Conservation (phyloP, 2,888 invertebrate genomes). For the Acleris literana region DNA sequence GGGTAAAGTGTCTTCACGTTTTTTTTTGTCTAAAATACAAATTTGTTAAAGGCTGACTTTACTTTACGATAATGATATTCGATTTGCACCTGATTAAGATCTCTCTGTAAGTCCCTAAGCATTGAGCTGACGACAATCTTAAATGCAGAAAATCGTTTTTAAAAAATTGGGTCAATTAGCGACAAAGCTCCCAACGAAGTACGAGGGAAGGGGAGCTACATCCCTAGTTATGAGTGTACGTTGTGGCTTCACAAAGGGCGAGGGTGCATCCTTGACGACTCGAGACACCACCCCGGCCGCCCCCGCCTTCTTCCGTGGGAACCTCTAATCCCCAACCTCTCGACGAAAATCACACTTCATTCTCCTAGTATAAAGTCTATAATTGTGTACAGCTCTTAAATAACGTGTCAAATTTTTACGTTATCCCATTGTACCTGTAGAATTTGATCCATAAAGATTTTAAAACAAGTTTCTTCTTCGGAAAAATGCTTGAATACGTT, state of each 20-base stretch:
- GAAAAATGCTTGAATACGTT: conserved; percentile 54
- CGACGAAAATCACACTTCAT: conserved; percentile 49
- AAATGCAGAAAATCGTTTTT: conserved; percentile 48
- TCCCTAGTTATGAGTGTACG: conserved; percentile 56
- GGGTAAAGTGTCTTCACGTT: too few species aligned
- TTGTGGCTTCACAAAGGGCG: conserved; percentile 64
- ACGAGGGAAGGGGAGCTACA: conserved; percentile 57
- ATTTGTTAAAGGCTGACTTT: not conserved
- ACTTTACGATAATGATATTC: conserved; percentile 45
- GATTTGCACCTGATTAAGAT: conserved; percentile 49
- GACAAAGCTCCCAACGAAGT: conserved; percentile 60
- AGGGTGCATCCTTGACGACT: conserved; percentile 61
- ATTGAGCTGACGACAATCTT: conserved; percentile 43
- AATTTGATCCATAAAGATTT: conserved; percentile 60
- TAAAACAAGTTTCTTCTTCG: conserved; percentile 58
- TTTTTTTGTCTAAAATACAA: too few species aligned
- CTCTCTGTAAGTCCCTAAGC: conserved; percentile 43
- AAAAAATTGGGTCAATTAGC: conserved; percentile 76
- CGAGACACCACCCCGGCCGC: conserved; percentile 54
- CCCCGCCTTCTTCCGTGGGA: conserved; percentile 44
- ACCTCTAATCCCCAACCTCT: conserved; percentile 36
- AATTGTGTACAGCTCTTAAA: conserved; percentile 45
- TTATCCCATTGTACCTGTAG: conserved; percentile 65
- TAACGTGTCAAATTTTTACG: conserved; percentile 54
- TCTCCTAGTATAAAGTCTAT: conserved; percentile 49